phyloP scores from a whole-genome alignment of 2,797 vertebrate species.

The Diplodus puntazzo region DNA sequence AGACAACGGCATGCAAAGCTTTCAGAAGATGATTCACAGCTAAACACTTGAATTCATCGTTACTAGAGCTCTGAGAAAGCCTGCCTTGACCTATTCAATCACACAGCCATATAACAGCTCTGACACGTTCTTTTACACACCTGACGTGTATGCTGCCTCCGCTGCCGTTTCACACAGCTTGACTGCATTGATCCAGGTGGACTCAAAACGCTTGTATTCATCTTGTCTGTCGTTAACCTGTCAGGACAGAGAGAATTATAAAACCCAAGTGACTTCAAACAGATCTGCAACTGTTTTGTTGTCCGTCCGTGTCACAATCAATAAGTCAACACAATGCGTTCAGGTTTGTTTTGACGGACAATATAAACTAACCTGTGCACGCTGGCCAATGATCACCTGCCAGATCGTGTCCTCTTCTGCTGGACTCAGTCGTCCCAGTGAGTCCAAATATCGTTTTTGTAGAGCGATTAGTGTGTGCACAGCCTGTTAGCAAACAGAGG shows the following conservation, averaged over 20 bases:
- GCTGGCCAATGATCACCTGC: constrained; percentile 96
- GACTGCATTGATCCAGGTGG: constrained; percentile 90
- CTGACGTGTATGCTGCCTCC: constrained; percentile 92
- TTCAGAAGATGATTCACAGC: constrained; percentile 35
- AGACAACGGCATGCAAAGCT: constrained; percentile 25
- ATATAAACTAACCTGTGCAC: constrained; percentile 89
- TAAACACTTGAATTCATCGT: constrained; percentile 16
- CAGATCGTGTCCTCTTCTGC: constrained; percentile 92
- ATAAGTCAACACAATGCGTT: background rate
- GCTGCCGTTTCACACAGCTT: constrained; percentile 93
- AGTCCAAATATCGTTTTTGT: constrained; percentile 90
- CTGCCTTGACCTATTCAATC: constrained; percentile 7
- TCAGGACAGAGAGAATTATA: constrained; percentile 25
- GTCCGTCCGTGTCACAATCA: background rate
- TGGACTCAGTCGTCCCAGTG: constrained; percentile 90
- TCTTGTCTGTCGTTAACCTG: constrained; percentile 90
- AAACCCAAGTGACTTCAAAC: constrained; percentile 5
- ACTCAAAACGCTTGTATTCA: constrained; percentile 89
- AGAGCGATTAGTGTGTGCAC: constrained; percentile 92
- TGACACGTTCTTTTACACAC: constrained; percentile 74
- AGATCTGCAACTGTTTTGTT: constrained; percentile 6
- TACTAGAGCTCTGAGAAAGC: constrained; percentile 30
- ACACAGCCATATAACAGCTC: background rate
- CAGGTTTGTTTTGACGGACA: background rate
- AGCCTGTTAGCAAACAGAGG: constrained; percentile 83